Conservation (phyloP, 2,113 vertebrate species). For the Charadrius vociferus region DNA sequence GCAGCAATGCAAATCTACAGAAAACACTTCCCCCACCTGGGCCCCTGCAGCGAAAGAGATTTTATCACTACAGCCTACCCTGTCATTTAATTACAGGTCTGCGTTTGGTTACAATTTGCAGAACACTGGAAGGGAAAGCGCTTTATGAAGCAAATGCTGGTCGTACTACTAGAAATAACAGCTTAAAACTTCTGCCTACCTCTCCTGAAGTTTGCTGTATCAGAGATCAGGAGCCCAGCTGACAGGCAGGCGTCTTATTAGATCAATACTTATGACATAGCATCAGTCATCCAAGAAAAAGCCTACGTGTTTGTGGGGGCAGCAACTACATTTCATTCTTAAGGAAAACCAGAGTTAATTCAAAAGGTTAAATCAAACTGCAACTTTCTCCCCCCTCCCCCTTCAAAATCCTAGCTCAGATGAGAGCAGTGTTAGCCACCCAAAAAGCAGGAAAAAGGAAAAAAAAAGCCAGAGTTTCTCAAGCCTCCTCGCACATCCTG, state of each 20-base stretch:
- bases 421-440: neutral
- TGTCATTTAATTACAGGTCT: constrained; percentile 42
- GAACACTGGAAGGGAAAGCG: neutral
- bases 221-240: neutral
- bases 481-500: neutral
- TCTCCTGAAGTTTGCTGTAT: neutral
- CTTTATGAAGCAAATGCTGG: neutral
- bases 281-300: neutral
- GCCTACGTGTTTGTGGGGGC: rapidly evolving
- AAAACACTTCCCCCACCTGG: neutral
- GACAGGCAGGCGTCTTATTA: neutral
- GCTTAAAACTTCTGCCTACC: neutral
- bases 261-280: neutral
- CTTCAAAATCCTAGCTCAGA: neutral
- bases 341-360: neutral
- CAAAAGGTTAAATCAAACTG: neutral
- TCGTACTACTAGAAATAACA: neutral
- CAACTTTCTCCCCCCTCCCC: neutral
- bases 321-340: neutral
- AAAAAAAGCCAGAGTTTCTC: neutral
- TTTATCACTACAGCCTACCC: constrained; percentile 39
- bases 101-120: neutral
- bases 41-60: constrained; percentile 31
- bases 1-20: neutral
- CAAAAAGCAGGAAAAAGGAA: neutral